These are phyloP conservation scores for Poeciliopsis infans DNA, from an alignment of 2,797 vertebrate genomes.

Conservation along the genomic window DNA sequence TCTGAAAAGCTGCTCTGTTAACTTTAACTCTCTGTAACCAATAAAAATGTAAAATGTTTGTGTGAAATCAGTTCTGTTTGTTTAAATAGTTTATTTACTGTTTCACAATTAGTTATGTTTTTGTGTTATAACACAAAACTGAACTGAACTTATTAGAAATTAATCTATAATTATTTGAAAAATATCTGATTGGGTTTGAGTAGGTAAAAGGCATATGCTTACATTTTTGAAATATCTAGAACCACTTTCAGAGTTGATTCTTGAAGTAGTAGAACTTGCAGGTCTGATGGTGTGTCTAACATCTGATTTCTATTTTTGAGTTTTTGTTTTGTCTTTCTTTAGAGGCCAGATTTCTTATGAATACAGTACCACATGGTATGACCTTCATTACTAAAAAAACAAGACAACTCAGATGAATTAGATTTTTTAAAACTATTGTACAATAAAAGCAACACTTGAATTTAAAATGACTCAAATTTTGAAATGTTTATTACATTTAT, in stretches of 20 bases:
- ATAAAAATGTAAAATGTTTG: slow-evolving; percentile 74
- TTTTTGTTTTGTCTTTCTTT: background rate
- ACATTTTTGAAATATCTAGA: background rate
- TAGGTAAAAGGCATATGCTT: background rate
- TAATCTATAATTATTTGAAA: background rate
- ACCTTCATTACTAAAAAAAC: background rate
- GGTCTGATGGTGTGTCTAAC: background rate
- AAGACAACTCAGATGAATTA: background rate
- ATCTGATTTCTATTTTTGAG: background rate
- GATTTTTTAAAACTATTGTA: background rate
- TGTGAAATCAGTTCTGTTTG: slow-evolving; percentile 28
- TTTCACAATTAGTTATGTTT: background rate
- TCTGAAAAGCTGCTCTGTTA: slow-evolving; percentile 29
- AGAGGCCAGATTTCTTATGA: background rate
- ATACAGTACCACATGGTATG: background rate
- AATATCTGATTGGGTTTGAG: background rate
- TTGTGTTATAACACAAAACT: background rate
- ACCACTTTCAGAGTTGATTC: background rate
- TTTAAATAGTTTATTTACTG: background rate
- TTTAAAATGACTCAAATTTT: background rate
- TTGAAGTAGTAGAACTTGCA: background rate
- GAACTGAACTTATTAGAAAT: background rate
- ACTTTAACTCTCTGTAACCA: slow-evolving; percentile 54
- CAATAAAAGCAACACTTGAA: background rate
- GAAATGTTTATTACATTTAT: background rate